Base-by-base conservation (phyloP, 2,797 vertebrate species). In the Tachyglossus aculeatus region DNA sequence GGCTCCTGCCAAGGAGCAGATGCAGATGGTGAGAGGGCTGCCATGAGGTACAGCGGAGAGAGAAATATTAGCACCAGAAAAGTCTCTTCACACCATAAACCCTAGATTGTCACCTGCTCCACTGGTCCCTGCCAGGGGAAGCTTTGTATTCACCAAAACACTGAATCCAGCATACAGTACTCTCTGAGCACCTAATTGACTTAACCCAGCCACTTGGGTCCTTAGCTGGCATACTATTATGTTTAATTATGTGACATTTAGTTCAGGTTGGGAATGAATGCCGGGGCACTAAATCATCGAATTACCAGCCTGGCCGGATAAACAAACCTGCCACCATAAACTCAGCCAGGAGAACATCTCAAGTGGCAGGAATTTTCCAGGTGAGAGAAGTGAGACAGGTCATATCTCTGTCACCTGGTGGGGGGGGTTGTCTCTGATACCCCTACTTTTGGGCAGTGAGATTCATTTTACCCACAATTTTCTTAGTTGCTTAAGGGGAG, bases 51-150 rank as follows among this genome's bases (percentile, higher is more conserved):
- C 21, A 45, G 44, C 69, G 63, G 48, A 44, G 77, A 72, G 71
- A 48, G 51, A 1, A 50, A 22, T 67, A 48, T 14, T 77, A 88
- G 86, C 86, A 88, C 88, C 84, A 75, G 44, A 78, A 60, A 61
- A 88, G 72, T 84, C 80, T 71, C 74, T 81, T 51, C 22, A 19
- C 72, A 71, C 29, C 84, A 76, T 37, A 33, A 48, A 56, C 39
- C 0, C 14, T n/a, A n/a, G n/a, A n/a, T n/a, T n/a, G n/a, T n/a
- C n/a, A n/a, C n/a, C n/a, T n/a, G n/a, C n/a, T n/a, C n/a, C n/a
- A n/a, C n/a, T n/a, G n/a, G n/a, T n/a, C n/a, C n/a, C n/a, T n/a
- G n/a, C n/a, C 71, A 61, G 67, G 22, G 8, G 58, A 50, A 32
- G 21, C 38, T 66, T 71, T 63, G 69, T 56, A 67, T 74, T 38